phyloP scores from a whole-genome alignment of 2,797 vertebrate species.

The Paedocypris micromegethes region DNA sequence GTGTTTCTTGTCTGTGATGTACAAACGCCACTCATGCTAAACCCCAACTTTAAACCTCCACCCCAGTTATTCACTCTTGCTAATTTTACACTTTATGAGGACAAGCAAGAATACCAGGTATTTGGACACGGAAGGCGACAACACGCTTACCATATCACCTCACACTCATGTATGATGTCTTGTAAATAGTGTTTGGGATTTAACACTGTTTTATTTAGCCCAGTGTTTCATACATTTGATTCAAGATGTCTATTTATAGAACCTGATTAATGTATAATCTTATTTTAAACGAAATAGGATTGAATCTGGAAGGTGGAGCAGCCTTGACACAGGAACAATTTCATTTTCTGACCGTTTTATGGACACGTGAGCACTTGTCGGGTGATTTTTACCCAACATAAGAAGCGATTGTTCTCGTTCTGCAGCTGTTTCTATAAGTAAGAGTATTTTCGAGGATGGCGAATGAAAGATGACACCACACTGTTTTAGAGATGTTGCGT shows the following conservation, averaged over 20 bases:
- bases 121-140: constrained; percentile 24
- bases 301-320: no score
- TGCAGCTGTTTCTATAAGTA: constrained; percentile 62
- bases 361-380: constrained; percentile 11
- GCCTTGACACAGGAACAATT: background rate
- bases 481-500: constrained; percentile 49
- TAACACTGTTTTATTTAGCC: no score
- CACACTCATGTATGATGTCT: constrained; percentile 29
- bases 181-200: constrained; percentile 37
- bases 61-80: constrained; percentile 47
- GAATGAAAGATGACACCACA: constrained; percentile 55
- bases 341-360: constrained; percentile 23
- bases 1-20: constrained; percentile 10
- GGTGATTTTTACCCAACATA: constrained; percentile 35
- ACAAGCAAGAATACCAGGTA: constrained; percentile 40
- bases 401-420: constrained; percentile 50
- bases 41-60: constrained; percentile 43
- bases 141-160: constrained; percentile 23
- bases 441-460: constrained; percentile 57
- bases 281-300: no score
- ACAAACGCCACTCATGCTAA: constrained; percentile 52
- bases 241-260: no score
- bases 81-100: constrained; percentile 57
- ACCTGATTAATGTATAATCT: no score
- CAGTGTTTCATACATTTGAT: no score